Conservation (phyloP, 2,888 invertebrate species). For the Agrotis ipsilon region DNA sequence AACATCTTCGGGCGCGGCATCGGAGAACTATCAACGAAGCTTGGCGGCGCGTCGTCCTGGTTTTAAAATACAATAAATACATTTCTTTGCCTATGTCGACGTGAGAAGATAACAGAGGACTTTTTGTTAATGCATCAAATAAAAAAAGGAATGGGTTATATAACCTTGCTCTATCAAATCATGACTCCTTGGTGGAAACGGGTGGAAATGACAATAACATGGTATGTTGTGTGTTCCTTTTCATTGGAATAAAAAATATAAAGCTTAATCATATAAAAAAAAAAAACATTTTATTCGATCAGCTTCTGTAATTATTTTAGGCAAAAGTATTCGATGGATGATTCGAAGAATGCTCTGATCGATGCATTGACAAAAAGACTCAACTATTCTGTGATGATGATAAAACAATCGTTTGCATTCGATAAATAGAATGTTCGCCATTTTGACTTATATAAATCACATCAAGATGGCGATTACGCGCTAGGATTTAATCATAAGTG, state of each 20-base stretch:
- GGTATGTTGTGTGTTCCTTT: conserved; percentile 16
- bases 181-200: not conserved
- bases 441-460: conserved; percentile 71
- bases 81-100: conserved; percentile 78
- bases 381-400: conserved; percentile 85
- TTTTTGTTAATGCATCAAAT: conserved; percentile 77
- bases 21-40: conserved; percentile 97
- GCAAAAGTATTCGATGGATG: not conserved
- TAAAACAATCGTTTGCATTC: conserved; percentile 77
- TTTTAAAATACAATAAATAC: conserved; percentile 89
- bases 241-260: conserved; percentile 8
- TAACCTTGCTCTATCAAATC: not conserved
- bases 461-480: conserved; percentile 78
- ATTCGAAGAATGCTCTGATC: conserved; percentile 8
- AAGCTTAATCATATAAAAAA: conserved; percentile 7
- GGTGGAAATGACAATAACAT: conserved; percentile 43
- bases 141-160: not conserved
- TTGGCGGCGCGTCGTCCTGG: conserved; percentile 96
- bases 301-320: not conserved
- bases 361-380: conserved; percentile 75
- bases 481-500: conserved; percentile 77
- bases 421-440: conserved; percentile 77
- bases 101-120: conserved; percentile 74
- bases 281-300: conserved; percentile 10
- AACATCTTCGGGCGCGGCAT: conserved; percentile 97